These are phyloP conservation scores for Bombylius major DNA, from an alignment of 2,888 invertebrate species.

Conservation along the genomic window DNA sequence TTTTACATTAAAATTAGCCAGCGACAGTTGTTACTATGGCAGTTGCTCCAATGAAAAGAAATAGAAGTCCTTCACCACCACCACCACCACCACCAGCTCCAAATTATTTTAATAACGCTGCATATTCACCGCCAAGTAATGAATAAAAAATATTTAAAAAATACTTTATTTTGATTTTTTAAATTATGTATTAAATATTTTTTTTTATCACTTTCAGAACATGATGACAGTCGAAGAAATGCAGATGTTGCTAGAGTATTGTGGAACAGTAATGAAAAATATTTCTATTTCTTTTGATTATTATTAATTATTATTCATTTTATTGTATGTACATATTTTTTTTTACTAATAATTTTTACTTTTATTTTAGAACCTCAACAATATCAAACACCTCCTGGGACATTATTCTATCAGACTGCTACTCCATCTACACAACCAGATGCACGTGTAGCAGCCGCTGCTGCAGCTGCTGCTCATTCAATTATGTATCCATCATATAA, in stretches of 20 bases:
- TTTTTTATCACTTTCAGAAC: slow-evolving; percentile 41
- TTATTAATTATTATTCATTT: neutral
- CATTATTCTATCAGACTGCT: slow-evolving; percentile 41
- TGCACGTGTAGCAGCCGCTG: slow-evolving; percentile 16
- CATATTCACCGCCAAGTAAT: slow-evolving; percentile 29
- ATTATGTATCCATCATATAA: slow-evolving; percentile 29
- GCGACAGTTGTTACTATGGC: slow-evolving; percentile 22
- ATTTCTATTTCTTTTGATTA: neutral
- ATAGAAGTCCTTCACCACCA: slow-evolving; percentile 47
- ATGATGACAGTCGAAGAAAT: slow-evolving; percentile 68
- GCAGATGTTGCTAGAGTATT: slow-evolving; percentile 70
- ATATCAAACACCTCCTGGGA: slow-evolving; percentile 38
- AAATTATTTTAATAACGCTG: slow-evolving; percentile 30
- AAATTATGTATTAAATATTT: neutral
- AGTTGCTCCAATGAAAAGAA: slow-evolving; percentile 39
- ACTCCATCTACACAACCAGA: slow-evolving; percentile 37
- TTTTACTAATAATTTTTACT: too few relatives aligned
- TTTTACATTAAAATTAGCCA: neutral
- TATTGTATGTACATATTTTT: neutral
- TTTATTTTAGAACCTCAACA: slow-evolving; percentile 39
- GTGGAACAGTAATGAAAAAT: slow-evolving; percentile 67
- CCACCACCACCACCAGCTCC: slow-evolving; percentile 16
- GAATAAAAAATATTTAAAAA: neutral
- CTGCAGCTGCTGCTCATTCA: slow-evolving; percentile 15
- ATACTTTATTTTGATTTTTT: neutral